Evolutionary conservation across 2,113 vertebrate genomes (phyloP), one percentile per base, ranked within the genome.

Genomic region (Dasyornis broadbenti): DNA sequence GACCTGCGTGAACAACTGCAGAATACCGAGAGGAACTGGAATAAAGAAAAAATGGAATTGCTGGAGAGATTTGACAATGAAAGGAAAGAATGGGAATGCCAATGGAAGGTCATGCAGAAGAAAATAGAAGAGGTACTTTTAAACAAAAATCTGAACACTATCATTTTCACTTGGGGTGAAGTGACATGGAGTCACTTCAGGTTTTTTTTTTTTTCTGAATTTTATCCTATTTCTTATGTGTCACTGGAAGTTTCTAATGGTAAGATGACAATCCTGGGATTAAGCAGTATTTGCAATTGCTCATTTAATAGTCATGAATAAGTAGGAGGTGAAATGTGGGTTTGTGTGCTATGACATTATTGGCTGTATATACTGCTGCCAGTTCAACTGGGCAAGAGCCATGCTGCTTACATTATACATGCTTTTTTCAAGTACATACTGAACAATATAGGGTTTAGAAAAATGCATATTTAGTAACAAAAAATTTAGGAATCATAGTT

Each of bases 81-180:
- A 97, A 98, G 99, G 94, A 99, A 98, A 80, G 99, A 99, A 91
- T 99, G 99, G 99, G 99, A 99, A 97, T 98, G 97, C 91, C 99
- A 99, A 54, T 98, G 99, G 98, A 98, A 98, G 91, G 98, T 99
- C 92, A 99, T 99, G 99, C 99, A 99, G 97, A 98, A 89, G 97
- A 99, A 99, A 97, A 99, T 99, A 95, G 99, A 99, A 96, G 98
- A 99, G 99, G 99, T 99, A 98, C 81, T 75, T 53, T 68, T 87
- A 86, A 89, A 86, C 20, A 78, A 66, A 61, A 80, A 40, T 66
- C n/a, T 86, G 35, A 76, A 57, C 24, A 26, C 75, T 75, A 73
- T 68, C 60, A 30, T 95, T 76, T 78, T 75, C 9, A 4, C 21
- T 86, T 76, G 19, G 24, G 9, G 9, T 57, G 39, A 66, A 81